These are phyloP conservation scores for Podarcis raffonei DNA, from an alignment of 2,113 vertebrate genomes.

Conservation along the genomic window DNA sequence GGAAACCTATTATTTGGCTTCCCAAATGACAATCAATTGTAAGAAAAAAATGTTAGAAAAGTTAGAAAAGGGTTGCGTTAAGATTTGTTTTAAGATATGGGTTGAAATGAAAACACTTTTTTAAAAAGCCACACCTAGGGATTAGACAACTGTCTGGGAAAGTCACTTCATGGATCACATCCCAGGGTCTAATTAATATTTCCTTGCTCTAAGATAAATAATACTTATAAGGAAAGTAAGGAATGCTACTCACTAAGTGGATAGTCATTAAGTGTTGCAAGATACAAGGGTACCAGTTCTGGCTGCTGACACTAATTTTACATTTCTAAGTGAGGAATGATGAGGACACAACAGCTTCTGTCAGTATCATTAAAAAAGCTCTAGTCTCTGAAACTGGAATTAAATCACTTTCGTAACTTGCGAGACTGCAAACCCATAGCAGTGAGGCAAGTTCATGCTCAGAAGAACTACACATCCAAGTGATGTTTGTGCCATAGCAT, in stretches of 20 bases:
- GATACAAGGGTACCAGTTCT: background rate
- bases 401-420: too few species aligned
- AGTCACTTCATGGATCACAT: conserved; percentile 35
- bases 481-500: too few species aligned
- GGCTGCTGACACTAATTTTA: background rate
- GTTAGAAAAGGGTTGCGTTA: background rate
- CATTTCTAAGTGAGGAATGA: background rate
- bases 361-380: background rate
- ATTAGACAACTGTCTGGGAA: background rate
- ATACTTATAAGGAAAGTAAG: conserved; percentile 22
- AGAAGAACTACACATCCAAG: too few species aligned
- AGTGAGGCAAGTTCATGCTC: too few species aligned
- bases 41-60: background rate
- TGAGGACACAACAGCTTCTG: background rate
- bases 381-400: too few species aligned
- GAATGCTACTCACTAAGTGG: background rate
- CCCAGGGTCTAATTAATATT: background rate
- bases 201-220: conserved; percentile 23
- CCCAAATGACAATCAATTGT: background rate
- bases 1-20: too few species aligned
- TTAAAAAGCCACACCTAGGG: background rate
- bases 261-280: background rate
- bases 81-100: background rate
- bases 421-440: too few species aligned
- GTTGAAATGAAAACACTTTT: background rate